Base-by-base conservation (phyloP, 2,888 invertebrate species). In the Pollenia amentaria region DNA sequence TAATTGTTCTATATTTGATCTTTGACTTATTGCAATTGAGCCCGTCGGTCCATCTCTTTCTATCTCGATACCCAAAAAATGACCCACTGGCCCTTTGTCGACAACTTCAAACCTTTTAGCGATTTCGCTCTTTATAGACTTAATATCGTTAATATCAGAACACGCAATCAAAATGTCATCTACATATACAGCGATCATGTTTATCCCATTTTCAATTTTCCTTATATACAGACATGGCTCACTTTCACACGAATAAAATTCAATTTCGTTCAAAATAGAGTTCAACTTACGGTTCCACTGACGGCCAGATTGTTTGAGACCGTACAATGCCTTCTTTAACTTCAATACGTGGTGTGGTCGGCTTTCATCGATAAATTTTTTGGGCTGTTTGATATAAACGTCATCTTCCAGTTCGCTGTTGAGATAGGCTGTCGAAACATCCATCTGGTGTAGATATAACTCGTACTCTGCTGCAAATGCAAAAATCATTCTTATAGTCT, bases 281-380 rank as follows among this genome's bases (percentile, higher is more conserved):
- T 80, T 40, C 9, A 79, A 40, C 53, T 69, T 78, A 10, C 21
- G 29, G 12, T 89, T 89, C 88, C 88, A 89, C 29, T 80, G 29
- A 6, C 87, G 76, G 38, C 84, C 89, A 8, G 88, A 87, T 48
- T 89, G 89, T 64, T 89, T 89, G 0, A 89, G 65, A 1, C 89
- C 89, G 51, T 88, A 89, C 9, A 89, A 79, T 4, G 89, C 82
- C 44, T 88, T 89, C 11, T 85, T 48, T n/a, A 88, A 51, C 57
- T 78, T 85, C 6, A 88, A 48, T 12, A 89, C 78, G 38, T 88
- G 79, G 14, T 67, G 38, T 16, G 84, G 75, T 1, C 62, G n/a
- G 11, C 44, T 14, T 11, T 69, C 18, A 21, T 87, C 72, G 6
- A 67, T 18, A 72, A 82, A 88, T 16, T 65, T 38, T 77, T 88